Base-by-base conservation (phyloP, 2,113 vertebrate species). In the Physeter macrocephalus region DNA sequence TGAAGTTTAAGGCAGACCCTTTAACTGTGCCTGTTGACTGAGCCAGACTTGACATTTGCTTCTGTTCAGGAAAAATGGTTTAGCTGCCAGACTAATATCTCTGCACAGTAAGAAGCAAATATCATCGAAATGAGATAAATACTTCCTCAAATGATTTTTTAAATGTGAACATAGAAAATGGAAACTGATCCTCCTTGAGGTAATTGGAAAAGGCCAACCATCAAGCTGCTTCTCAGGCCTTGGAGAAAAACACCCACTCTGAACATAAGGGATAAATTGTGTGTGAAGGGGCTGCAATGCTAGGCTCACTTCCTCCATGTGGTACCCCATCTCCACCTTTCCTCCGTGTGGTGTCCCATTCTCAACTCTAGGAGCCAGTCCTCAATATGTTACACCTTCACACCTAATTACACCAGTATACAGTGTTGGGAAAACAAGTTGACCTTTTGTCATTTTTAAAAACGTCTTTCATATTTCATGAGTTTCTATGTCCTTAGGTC, bases 11-110 rank as follows among this genome's bases (percentile, higher is more conserved):
- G 66, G 89, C 61, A 89, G 88, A 86, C 36, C 10, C 1, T 93
- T 88, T 66, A 46, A 21, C n/a, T 93, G 0, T 75, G 61, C 81
- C 81, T 90, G 27, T 72, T 86, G 61, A 72, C 49, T 93, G 43
- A 86, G 46, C 82, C 82, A 95, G 66, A 74, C 36, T 61, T 97
- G 86, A 87, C 95, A 97, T 95, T 97, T 97, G 89, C 82, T 95
- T 94, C 93, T 87, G 39, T 90, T 96, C 34, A 84, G 92, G 80
- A 96, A 94, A 97, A 88, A 93, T 83, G 3, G 10, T 77, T 80
- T 52, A 66, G n/a, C 80, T 94, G 92, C 92, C 92, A 96, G 87
- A 49, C 67, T 69, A 97, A 39, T 94, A 93, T 92, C 87, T 93
- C 43, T 81, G 90, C 74, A 87, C 83, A 67, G 64, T 94, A 46